These are phyloP conservation scores for Ibidorhyncha struthersii DNA, from an alignment of 2,113 vertebrate species.

Conservation along the genomic window DNA sequence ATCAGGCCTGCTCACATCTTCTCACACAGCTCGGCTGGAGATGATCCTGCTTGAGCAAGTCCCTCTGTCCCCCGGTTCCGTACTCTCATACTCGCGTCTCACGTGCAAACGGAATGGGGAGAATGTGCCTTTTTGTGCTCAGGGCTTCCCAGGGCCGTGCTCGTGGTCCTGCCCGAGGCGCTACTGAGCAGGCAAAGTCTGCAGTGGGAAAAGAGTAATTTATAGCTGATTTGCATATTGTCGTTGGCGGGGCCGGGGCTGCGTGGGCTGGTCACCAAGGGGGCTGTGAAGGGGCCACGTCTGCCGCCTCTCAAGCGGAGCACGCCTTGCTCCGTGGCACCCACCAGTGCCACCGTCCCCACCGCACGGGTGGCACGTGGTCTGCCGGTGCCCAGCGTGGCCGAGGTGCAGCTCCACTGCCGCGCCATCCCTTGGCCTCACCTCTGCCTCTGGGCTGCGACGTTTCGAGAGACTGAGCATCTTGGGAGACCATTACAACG, in stretches of 20 bases:
- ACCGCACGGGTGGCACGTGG: rapidly evolving
- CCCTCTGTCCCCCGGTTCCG: background rate
- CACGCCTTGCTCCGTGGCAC: background rate
- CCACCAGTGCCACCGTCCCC: background rate
- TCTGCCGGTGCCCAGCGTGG: rapidly evolving
- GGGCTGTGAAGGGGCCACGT: background rate
- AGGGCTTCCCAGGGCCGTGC: rapidly evolving
- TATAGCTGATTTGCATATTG: rapidly evolving
- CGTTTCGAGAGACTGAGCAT: rapidly evolving
- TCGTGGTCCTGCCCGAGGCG: rapidly evolving
- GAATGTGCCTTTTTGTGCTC: rapidly evolving
- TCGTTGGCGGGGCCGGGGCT: background rate
- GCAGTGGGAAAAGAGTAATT: background rate
- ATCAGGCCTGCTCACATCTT: background rate
- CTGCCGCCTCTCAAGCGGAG: background rate
- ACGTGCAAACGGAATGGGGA: rapidly evolving
- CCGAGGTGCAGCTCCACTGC: rapidly evolving
- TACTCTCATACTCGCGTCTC: rapidly evolving
- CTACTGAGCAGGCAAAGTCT: rapidly evolving
- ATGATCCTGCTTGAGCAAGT: too few relatives aligned
- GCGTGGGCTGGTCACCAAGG: background rate
- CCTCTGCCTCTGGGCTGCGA: background rate
- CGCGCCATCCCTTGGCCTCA: background rate
- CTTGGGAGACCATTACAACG: rapidly evolving
- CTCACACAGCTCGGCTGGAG: background rate